Evolutionary conservation across 2,888 invertebrate species (phyloP).

Genomic region (Chaetoderma sp.): DNA sequence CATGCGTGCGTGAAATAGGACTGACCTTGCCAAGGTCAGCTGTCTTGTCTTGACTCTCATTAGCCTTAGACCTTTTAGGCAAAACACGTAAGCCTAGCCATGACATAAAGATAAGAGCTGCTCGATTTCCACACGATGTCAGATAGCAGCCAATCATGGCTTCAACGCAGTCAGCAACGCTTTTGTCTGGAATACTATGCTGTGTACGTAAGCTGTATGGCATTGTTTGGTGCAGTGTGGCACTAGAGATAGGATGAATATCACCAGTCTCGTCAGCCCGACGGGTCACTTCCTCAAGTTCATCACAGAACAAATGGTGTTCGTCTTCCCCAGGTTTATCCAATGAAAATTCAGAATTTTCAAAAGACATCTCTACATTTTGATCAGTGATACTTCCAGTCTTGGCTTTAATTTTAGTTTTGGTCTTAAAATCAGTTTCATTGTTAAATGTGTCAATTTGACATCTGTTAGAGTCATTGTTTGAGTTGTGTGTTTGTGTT

Average conservation of each 20-base stretch:
- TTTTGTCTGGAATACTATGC: slow-evolving; percentile 98
- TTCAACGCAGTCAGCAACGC: slow-evolving; percentile 98
- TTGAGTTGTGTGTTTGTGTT: too few relatives aligned
- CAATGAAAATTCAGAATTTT: background rate
- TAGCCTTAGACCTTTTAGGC: too few relatives aligned
- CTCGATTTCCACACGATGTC: slow-evolving; percentile 92
- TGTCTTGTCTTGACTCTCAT: too few relatives aligned
- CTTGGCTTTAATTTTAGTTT: too few relatives aligned
- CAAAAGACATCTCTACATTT: background rate
- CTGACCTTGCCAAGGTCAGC: too few relatives aligned
- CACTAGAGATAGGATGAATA: too few relatives aligned
- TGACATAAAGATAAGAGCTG: slow-evolving; percentile 95
- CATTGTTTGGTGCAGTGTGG: slow-evolving; percentile 35
- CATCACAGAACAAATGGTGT: slow-evolving; percentile 57
- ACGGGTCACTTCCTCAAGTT: slow-evolving; percentile 50
- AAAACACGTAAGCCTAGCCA: slow-evolving; percentile 87
- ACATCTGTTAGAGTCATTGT: background rate
- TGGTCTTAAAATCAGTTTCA: background rate
- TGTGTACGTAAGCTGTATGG: slow-evolving; percentile 83
- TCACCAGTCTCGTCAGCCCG: slow-evolving; percentile 43
- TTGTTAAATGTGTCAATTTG: background rate
- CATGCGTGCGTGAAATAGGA: too few relatives aligned
- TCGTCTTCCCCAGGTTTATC: slow-evolving; percentile 12
- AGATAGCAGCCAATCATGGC: slow-evolving; percentile 90
- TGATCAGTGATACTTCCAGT: background rate